Percentiles rank a stretch among this genome's conserved stretches.
These are phyloP conservation scores for Catharus minimus DNA, from an alignment of 2,113 vertebrate species.

Conservation along the genomic window DNA sequence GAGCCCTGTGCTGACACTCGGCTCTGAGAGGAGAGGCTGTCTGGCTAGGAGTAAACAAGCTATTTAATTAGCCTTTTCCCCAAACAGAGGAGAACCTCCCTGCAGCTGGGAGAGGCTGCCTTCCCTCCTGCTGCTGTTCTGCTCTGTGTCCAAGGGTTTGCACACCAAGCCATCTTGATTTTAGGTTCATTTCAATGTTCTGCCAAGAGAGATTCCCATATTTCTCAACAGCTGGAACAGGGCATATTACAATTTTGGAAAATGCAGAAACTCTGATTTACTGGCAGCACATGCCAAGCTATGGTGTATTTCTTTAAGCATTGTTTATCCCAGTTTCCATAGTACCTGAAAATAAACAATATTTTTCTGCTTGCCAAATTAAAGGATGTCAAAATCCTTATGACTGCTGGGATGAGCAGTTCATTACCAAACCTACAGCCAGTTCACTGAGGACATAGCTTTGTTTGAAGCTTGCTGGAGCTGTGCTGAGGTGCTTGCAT, in stretches of 20 bases:
- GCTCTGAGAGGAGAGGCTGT: neutral
- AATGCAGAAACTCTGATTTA: neutral
- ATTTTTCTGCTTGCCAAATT: neutral
- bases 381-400: neutral
- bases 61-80: neutral
- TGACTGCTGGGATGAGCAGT: neutral
- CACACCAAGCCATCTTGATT: fast-evolving
- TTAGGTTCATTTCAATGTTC: neutral
- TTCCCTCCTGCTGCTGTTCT: neutral
- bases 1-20: neutral
- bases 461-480: neutral
- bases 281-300: neutral
- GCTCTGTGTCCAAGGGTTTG: fast-evolving
- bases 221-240: neutral
- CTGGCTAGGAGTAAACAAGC: neutral
- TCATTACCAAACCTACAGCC: neutral
- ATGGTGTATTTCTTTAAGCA: neutral
- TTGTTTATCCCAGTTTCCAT: neutral
- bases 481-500: neutral
- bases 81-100: neutral
- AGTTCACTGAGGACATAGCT: neutral
- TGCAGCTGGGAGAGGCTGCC: neutral
- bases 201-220: neutral
- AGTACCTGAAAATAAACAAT: neutral
- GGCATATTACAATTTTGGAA: neutral